Conservation (phyloP, 2,113 vertebrate genomes). For the Glaucomys volans region DNA sequence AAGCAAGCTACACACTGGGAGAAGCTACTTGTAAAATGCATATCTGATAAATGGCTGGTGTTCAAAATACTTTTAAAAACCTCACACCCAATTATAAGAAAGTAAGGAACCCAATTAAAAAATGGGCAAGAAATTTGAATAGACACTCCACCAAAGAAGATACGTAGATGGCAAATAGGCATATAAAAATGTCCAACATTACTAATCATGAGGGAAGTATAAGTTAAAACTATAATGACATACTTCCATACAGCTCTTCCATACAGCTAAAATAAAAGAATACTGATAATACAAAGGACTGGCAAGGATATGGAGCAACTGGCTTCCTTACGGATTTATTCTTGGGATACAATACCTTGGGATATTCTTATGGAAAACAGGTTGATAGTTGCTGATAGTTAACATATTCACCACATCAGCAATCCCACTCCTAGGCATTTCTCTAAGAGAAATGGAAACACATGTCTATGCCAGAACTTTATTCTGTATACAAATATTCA, state of each 20-base stretch:
- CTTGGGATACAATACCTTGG: neutral
- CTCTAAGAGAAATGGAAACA: neutral
- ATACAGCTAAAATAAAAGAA: slow-evolving; percentile 25
- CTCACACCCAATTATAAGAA: neutral
- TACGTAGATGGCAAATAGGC: neutral
- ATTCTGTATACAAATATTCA: neutral
- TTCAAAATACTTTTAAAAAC: slow-evolving; percentile 45
- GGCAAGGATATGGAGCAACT: neutral
- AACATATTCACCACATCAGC: neutral
- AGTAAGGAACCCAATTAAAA: neutral
- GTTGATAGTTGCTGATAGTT: neutral
- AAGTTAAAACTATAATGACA: neutral
- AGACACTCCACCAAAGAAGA: neutral
- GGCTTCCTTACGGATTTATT: neutral
- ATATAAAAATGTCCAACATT: neutral
- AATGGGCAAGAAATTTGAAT: neutral
- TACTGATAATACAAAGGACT: neutral
- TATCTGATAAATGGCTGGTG: neutral
- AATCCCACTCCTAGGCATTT: neutral
- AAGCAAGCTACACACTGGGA: neutral
- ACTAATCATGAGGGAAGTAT: neutral
- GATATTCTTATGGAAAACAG: neutral
- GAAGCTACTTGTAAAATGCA: neutral
- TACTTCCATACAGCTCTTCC: neutral
- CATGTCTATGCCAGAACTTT: neutral